Evolutionary conservation across 2,113 vertebrate species (phyloP).

Genomic region (Amia ocellicauda): DNA sequence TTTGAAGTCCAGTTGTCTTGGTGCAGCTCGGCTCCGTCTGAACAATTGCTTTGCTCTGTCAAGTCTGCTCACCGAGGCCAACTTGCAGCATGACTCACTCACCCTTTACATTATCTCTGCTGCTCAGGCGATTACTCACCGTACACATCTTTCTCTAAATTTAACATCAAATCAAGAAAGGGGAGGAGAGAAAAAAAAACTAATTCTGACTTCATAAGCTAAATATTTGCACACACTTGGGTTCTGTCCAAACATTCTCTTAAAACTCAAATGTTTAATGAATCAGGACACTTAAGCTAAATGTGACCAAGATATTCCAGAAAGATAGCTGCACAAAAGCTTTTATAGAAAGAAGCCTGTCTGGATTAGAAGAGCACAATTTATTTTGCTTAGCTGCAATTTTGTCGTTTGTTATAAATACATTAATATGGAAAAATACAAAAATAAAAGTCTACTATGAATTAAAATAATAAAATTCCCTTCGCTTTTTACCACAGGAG

Average conservation of each 20-base stretch:
- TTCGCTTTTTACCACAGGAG: too few species aligned
- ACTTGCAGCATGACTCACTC: not conserved
- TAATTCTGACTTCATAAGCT: conserved; percentile 10
- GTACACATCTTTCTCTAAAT: conserved; percentile 11
- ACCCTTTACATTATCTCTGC: conserved; percentile 7
- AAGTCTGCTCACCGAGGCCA: not conserved
- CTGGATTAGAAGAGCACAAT: not conserved
- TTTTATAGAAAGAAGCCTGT: not conserved
- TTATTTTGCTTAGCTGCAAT: not conserved
- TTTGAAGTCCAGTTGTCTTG: too few species aligned
- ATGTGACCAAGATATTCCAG: not conserved
- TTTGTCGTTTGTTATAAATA: too few species aligned
- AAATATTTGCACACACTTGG: conserved; percentile 6
- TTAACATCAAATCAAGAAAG: not conserved
- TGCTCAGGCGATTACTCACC: not conserved
- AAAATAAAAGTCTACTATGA: too few species aligned
- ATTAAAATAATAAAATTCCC: too few species aligned
- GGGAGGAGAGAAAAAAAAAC: not conserved
- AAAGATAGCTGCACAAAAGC: not conserved
- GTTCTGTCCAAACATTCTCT: conserved; percentile 4
- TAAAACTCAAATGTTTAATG: conserved; percentile 12
- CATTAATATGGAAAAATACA: too few species aligned
- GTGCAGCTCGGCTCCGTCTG: too few species aligned
- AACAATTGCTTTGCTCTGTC: not conserved
- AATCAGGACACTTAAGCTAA: conserved; percentile 7